Evolutionary conservation across 2,888 invertebrate species (phyloP).

Genomic region (Meiosimyza decipiens): DNA sequence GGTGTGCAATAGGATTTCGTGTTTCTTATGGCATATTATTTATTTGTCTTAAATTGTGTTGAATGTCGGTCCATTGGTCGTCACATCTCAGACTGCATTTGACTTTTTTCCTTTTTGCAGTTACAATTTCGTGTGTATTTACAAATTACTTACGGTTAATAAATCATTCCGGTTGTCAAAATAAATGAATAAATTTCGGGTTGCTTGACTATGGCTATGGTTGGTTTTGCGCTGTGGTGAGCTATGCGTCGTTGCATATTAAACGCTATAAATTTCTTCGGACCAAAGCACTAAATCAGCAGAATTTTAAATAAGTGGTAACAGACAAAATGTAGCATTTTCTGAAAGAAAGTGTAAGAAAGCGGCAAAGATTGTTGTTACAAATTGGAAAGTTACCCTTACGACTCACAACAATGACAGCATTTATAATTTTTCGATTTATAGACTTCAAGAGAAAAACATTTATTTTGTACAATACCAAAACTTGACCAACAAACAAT

Average conservation of each 20-base stretch:
- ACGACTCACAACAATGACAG: constrained; percentile 25
- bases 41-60: constrained; percentile 1
- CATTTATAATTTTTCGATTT: constrained; percentile 65
- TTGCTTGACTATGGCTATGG: not conserved
- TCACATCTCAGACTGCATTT: constrained; percentile 15
- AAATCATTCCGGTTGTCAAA: constrained; percentile 65
- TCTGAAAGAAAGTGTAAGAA: not conserved
- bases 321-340: not conserved
- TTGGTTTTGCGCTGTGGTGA: constrained; percentile 23
- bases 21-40: not conserved
- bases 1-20: no score
- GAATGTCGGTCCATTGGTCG: not conserved
- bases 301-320: constrained; percentile 10
- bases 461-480: constrained; percentile 52
- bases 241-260: constrained; percentile 45
- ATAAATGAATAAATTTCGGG: constrained; percentile 54
- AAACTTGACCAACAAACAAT: constrained; percentile 37
- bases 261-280: constrained; percentile 8
- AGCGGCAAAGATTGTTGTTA: not conserved
- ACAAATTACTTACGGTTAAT: constrained; percentile 66
- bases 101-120: constrained; percentile 36
- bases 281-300: constrained; percentile 11
- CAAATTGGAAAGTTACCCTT: not conserved
- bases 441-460: constrained; percentile 53
- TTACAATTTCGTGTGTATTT: constrained; percentile 44